These are phyloP conservation scores for Biston stratarius DNA, from an alignment of 2,888 invertebrate species.

Conservation along the genomic window DNA sequence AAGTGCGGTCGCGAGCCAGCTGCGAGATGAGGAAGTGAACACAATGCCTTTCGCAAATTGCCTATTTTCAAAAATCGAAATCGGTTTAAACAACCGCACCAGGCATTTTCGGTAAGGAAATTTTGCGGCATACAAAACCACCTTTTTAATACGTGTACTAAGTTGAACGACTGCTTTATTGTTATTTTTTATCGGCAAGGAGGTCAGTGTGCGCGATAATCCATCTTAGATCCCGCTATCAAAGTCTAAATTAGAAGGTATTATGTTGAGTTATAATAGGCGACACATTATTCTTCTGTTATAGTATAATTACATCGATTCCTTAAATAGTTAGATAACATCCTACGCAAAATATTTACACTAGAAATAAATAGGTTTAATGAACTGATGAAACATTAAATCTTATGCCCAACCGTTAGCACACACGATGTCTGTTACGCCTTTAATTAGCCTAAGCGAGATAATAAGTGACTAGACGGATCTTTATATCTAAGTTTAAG, in stretches of 20 bases:
- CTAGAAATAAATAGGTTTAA: constrained; percentile 60
- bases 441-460: constrained; percentile 2
- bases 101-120: constrained; percentile 46
- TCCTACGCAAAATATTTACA: constrained; percentile 62
- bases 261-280: constrained; percentile 44
- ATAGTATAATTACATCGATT: constrained; percentile 59
- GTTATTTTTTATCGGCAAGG: constrained; percentile 61
- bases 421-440: constrained; percentile 12
- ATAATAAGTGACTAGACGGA: not conserved
- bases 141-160: constrained; percentile 60
- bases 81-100: constrained; percentile 52
- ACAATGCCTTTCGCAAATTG: constrained; percentile 68
- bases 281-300: constrained; percentile 51
- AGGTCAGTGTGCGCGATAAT: constrained; percentile 57
- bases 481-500: not conserved
- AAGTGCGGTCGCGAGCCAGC: constrained; percentile 73
- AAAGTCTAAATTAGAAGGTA: constrained; percentile 58
- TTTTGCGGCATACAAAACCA: constrained; percentile 52
- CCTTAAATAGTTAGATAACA: constrained; percentile 56
- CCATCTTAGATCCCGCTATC: constrained; percentile 54
- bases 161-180: constrained; percentile 74
- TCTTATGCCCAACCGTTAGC: constrained; percentile 22
- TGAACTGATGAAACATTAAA: constrained; percentile 47
- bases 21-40: constrained; percentile 75
- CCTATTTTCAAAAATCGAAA: constrained; percentile 71